Evolutionary conservation across 2,797 vertebrate genomes (phyloP).

Genomic region (Stomatorhinus walkeri): DNA sequence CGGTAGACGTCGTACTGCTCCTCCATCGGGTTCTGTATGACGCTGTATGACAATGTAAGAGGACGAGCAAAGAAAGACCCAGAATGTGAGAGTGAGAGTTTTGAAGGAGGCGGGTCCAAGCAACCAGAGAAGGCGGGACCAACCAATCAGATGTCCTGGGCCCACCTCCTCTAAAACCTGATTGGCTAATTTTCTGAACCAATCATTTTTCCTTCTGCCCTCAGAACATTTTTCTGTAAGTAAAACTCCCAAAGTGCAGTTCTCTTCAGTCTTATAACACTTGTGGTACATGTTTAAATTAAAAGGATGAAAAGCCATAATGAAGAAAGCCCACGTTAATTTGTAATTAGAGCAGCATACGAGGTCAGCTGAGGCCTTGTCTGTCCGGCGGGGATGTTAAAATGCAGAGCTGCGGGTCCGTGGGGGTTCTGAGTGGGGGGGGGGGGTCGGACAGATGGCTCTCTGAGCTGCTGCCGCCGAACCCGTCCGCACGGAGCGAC

Average conservation of each 20-base stretch:
- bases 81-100: background rate
- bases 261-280: background rate
- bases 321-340: background rate
- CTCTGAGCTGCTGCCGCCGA: background rate
- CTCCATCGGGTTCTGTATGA: background rate
- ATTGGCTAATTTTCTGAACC: background rate
- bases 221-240: background rate
- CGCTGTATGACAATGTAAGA: background rate
- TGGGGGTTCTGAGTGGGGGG: background rate
- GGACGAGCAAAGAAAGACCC: background rate
- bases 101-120: background rate
- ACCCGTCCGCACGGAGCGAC: background rate
- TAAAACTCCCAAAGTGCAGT: background rate
- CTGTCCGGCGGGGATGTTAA: background rate
- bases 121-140: background rate
- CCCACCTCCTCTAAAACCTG: background rate
- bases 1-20: background rate
- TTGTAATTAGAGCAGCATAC: background rate
- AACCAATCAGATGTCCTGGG: background rate
- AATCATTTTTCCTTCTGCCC: background rate
- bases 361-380: background rate
- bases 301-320: background rate
- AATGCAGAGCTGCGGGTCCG: background rate
- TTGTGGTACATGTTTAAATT: background rate
- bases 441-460: background rate